A percentile compares a stretch with the other conserved stretches of the same genome.
Evolutionary conservation across 2,797 vertebrate species (phyloP).

Genomic region (Emydoidea blandingii): DNA sequence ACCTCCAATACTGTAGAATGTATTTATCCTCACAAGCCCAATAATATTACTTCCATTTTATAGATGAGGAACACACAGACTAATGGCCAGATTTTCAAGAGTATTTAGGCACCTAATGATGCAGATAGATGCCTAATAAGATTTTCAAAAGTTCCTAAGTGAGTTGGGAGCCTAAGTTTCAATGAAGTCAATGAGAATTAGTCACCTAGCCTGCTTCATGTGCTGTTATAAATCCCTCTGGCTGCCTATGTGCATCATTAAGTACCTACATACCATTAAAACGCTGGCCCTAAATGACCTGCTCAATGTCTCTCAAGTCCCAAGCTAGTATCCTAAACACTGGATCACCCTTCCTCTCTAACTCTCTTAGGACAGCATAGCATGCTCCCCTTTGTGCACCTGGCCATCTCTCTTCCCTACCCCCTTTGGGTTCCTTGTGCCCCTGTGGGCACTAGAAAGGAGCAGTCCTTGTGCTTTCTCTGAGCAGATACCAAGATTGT

Average conservation of each 20-base stretch:
- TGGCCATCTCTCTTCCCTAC: neutral
- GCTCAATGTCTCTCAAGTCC: neutral
- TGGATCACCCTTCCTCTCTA: neutral
- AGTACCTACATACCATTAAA: neutral
- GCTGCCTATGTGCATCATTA: constrained; percentile 29
- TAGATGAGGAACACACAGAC: neutral
- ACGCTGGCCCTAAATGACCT: neutral
- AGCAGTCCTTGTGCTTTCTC: neutral
- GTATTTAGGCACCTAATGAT: neutral
- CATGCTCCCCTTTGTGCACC: neutral
- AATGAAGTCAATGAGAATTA: neutral
- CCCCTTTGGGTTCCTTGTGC: neutral
- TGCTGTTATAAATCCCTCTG: neutral
- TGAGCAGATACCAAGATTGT: neutral
- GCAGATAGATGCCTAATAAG: neutral
- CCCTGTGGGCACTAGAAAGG: neutral
- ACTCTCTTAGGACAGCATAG: neutral
- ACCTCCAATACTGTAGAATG: neutral
- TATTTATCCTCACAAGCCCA: neutral
- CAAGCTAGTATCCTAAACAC: neutral
- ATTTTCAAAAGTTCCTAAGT: neutral
- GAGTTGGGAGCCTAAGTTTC: neutral
- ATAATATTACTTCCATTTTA: neutral
- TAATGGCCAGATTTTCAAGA: neutral
- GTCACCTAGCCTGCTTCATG: neutral